Evolutionary conservation across 2,797 vertebrate species (phyloP).

Genomic region (Cryptoprocta ferox): DNA sequence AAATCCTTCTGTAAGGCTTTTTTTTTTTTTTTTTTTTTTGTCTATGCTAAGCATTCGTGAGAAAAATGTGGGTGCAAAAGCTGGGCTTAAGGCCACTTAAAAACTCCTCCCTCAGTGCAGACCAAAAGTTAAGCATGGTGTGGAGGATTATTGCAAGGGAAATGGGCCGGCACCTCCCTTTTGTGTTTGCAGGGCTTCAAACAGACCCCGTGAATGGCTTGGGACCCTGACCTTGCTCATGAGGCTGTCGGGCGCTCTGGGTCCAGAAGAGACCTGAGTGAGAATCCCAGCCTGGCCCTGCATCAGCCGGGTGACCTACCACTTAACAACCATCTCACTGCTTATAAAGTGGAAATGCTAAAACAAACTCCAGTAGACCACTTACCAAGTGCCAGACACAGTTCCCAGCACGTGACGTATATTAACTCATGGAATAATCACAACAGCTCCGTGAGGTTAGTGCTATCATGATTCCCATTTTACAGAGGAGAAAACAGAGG

Average conservation of each 20-base stretch:
- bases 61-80: neutral
- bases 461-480: neutral
- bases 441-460: neutral
- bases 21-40: too few species aligned
- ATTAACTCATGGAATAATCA: neutral
- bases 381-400: neutral
- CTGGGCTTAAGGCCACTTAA: neutral
- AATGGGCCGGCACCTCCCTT: neutral
- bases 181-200: neutral
- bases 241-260: too few species aligned
- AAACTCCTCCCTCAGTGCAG: neutral
- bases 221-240: neutral
- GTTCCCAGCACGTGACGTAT: neutral
- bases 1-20: conserved; percentile 25
- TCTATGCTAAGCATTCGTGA: conserved; percentile 3
- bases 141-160: neutral
- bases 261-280: neutral
- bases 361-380: neutral
- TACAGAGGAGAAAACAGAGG: conserved; percentile 11
- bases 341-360: neutral
- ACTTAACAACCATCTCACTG: neutral
- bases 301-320: neutral
- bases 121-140: neutral
- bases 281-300: neutral
- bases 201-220: neutral